A percentile compares a stretch with the other conserved stretches of the same genome.
These are phyloP conservation scores for Leucoptera coffeella DNA, from an alignment of 2,888 invertebrate species.

Conservation along the genomic window DNA sequence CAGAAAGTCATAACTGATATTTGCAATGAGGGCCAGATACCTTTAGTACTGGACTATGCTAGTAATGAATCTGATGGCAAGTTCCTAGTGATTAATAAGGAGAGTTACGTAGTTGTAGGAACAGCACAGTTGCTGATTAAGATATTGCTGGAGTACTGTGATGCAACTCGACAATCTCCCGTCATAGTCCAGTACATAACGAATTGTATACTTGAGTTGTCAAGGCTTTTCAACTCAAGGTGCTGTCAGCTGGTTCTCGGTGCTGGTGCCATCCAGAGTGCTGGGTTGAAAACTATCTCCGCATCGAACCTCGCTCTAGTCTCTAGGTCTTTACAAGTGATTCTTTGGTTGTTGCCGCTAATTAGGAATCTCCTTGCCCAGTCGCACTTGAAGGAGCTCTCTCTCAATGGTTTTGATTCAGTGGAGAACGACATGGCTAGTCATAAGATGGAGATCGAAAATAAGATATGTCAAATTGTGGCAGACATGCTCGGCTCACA, in stretches of 20 bases:
- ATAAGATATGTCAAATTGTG: constrained; percentile 86
- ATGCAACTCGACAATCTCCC: constrained; percentile 70
- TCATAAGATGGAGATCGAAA: constrained; percentile 88
- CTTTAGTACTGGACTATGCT: constrained; percentile 20
- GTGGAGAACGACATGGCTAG: constrained; percentile 76
- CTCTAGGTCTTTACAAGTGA: constrained; percentile 74
- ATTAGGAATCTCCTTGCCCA: constrained; percentile 64
- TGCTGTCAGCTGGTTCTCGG: constrained; percentile 93
- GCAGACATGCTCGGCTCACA: constrained; percentile 78
- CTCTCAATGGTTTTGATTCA: constrained; percentile 56
- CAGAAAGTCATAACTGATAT: constrained; percentile 78
- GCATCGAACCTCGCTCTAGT: constrained; percentile 88
- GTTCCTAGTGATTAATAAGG: constrained; percentile 58
- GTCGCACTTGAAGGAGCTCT: constrained; percentile 41
- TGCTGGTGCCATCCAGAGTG: constrained; percentile 92
- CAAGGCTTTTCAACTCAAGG: constrained; percentile 81
- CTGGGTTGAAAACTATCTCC: constrained; percentile 90
- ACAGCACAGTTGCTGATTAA: constrained; percentile 83
- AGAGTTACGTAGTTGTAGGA: constrained; percentile 70
- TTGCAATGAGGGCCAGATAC: constrained; percentile 45
- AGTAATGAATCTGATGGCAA: constrained; percentile 43
- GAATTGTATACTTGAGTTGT: constrained; percentile 79
- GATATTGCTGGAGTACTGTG: constrained; percentile 90
- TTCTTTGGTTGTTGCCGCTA: constrained; percentile 73
- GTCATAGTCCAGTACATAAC: constrained; percentile 74